Evolutionary conservation across 2,113 vertebrate genomes (phyloP), one percentile per base, ranked within the genome.

Genomic region (Chiloscyllium plagiosum): DNA sequence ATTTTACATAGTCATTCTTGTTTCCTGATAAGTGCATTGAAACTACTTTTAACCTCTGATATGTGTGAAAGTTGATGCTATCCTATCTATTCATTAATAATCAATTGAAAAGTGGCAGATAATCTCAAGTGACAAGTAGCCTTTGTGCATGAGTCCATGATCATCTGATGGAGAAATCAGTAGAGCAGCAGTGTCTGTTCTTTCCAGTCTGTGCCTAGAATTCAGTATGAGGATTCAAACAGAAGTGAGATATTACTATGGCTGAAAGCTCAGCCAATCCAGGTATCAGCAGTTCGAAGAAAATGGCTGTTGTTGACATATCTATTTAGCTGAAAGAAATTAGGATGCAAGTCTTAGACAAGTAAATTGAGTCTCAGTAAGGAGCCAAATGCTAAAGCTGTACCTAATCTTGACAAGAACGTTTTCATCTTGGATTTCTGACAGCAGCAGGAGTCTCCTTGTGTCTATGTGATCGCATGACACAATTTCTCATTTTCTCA

Each of bases 191-290:
- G 33, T 7, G 33, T 93, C 33, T 37, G 29, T 37, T 66, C 22
- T n/a, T 61, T 20, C 56, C 61, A 61, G 56, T 33, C 17, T 37
- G 61, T 66, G 61, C n/a, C 19, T n/a, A 37, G 61, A 93, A 68
- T 93, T 93, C 89, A 37, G 89, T 93, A 93, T 68, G 20, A 66
- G 33, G 33, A 66, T 37, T 22, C 89, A 93, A 93, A 22, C 89
- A 66, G 89, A 93, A 93, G 78, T 93, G 61, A 20, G n/a, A 68
- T 68, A 7, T 61, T 61, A 15, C 87, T 15, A 15, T n/a, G 15
- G 2, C 33, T 93, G n/a, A 65, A 66, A 93, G 89, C 19, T 93
- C 61, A 93, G 89, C 61, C 61, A 93, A 17, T 8, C 13, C 17
- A 66, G 61, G 66, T 42, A 93, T 33, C n/a, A 19, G 19, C 17